Conservation (phyloP, 2,888 invertebrate genomes). For the Thelaira solivaga region DNA sequence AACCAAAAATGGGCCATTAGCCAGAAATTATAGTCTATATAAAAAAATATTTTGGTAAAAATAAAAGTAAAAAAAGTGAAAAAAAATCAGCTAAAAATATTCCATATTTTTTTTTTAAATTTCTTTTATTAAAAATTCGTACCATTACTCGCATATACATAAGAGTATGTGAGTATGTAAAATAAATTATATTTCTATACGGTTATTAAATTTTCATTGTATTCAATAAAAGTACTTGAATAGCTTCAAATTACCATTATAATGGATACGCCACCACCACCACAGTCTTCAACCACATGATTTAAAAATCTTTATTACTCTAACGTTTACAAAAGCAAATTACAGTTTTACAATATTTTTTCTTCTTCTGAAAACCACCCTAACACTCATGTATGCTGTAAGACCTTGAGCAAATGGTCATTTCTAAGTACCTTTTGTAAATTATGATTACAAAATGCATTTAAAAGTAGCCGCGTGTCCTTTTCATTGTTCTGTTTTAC, state of each 20-base stretch:
- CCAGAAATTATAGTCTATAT: too few relatives aligned
- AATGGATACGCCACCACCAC: background rate
- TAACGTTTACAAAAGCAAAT: slow-evolving; percentile 7
- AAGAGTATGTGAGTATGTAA: background rate
- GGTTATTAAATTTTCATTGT: slow-evolving; percentile 44
- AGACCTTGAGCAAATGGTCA: slow-evolving; percentile 16
- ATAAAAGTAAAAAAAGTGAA: too few relatives aligned
- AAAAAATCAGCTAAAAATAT: too few relatives aligned
- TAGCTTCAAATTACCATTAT: slow-evolving; percentile 45
- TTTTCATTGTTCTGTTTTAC: slow-evolving; percentile 33
- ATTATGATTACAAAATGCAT: slow-evolving; percentile 46
- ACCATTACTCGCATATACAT: too few relatives aligned
- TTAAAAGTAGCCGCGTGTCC: slow-evolving; percentile 52
- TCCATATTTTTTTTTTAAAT: too few relatives aligned
- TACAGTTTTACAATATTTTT: background rate
- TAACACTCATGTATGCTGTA: background rate
- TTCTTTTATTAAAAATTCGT: too few relatives aligned
- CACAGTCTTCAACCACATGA: too few relatives aligned
- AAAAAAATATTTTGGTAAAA: too few relatives aligned
- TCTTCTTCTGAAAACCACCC: slow-evolving; percentile 9
- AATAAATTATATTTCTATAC: slow-evolving; percentile 30
- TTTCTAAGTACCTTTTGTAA: slow-evolving; percentile 17
- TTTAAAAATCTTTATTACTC: slow-evolving; percentile 16
- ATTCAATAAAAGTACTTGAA: slow-evolving; percentile 28
- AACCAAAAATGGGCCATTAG: too few relatives aligned